A percentile compares a stretch with the other conserved stretches of the same genome.
Conservation (phyloP, 2,113 vertebrate genomes). For the Parus major region DNA sequence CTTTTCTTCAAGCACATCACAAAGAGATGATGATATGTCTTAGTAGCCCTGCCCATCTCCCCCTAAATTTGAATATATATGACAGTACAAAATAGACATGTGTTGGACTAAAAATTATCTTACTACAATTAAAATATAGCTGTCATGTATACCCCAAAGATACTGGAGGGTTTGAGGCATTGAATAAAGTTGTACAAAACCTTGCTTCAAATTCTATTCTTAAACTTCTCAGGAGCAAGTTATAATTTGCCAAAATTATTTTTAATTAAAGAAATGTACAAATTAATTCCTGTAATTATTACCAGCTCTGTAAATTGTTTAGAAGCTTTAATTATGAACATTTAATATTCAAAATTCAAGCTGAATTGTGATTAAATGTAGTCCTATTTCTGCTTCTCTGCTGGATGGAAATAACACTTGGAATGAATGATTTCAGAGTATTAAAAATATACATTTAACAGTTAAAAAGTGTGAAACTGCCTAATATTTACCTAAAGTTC, state of each 20-base stretch:
- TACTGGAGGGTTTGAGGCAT: background rate
- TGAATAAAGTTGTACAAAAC: background rate
- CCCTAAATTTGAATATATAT: background rate
- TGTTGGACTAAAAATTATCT: background rate
- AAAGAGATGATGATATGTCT: background rate
- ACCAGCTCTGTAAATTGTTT: conserved; percentile 15
- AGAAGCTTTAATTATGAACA: conserved; percentile 13
- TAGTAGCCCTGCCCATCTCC: background rate
- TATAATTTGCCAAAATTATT: conserved; percentile 3
- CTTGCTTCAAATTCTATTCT: background rate
- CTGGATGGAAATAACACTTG: background rate
- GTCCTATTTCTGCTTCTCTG: background rate
- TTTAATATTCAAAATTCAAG: conserved; percentile 32
- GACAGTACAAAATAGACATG: background rate
- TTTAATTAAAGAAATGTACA: conserved; percentile 30
- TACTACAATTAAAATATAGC: background rate
- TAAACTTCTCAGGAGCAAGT: background rate
- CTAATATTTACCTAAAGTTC: background rate
- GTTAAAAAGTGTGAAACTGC: background rate
- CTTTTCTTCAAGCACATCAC: background rate
- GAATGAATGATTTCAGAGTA: background rate
- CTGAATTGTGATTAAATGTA: conserved; percentile 14
- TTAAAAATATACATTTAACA: background rate
- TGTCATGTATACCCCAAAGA: background rate
- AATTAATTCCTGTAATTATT: conserved; percentile 27